Evolutionary conservation across 2,888 invertebrate species (phyloP).

Genomic region (Stenoptilia bipunctidactyla): DNA sequence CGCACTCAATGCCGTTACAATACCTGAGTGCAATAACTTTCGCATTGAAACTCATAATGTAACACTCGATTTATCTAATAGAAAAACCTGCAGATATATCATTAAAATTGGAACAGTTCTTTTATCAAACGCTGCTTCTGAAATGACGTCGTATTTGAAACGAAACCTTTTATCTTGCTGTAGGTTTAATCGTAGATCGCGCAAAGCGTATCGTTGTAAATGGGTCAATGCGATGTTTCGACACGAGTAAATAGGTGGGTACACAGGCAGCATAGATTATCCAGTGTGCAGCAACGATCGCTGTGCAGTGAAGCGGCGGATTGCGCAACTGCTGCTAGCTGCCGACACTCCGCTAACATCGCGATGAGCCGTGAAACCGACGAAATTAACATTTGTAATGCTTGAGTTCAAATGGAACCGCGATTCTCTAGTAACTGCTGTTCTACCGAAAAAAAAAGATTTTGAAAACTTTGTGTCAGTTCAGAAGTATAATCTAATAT

Average conservation of each 20-base stretch:
- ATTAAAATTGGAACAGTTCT: too few relatives aligned
- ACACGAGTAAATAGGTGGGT: slow-evolving; percentile 19
- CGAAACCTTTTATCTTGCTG: slow-evolving; percentile 9
- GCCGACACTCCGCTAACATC: slow-evolving; percentile 21
- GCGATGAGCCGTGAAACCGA: not conserved
- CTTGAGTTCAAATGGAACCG: too few relatives aligned
- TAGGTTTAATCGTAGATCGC: not conserved
- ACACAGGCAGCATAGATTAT: slow-evolving; percentile 37
- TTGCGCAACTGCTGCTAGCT: slow-evolving; percentile 23
- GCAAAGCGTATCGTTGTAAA: slow-evolving; percentile 4
- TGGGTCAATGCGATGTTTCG: slow-evolving; percentile 20
- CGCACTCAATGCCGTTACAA: slow-evolving; percentile 22
- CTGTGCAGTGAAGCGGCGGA: slow-evolving; percentile 30
- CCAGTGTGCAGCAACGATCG: slow-evolving; percentile 37
- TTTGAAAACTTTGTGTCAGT: too few relatives aligned
- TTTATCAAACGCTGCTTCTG: too few relatives aligned
- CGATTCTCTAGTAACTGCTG: too few relatives aligned
- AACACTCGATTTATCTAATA: too few relatives aligned
- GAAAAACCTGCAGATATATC: too few relatives aligned
- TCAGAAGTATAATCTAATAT: too few relatives aligned
- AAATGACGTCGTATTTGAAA: too few relatives aligned
- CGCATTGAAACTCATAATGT: slow-evolving; percentile 18
- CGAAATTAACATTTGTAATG: too few relatives aligned
- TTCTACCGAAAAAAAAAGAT: too few relatives aligned
- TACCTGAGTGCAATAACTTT: slow-evolving; percentile 24